Evolutionary conservation across 2,797 vertebrate genomes (phyloP).

Genomic region (Netta rufina): DNA sequence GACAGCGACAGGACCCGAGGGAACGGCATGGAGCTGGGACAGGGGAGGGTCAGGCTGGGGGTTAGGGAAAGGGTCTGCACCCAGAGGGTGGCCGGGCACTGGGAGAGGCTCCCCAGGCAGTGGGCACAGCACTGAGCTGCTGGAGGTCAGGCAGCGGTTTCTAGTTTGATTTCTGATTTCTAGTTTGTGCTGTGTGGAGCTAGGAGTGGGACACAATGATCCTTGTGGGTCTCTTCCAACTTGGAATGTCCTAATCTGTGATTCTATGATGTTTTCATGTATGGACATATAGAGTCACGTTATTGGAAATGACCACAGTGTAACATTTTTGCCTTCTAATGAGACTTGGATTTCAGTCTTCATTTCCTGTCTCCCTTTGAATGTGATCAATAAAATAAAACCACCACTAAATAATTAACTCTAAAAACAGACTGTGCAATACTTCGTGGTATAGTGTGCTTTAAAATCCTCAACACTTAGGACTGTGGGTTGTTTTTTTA

Average conservation of each 20-base stretch:
- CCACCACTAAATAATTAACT: not conserved
- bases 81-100: not conserved
- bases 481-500: not conserved
- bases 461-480: not conserved
- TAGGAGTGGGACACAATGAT: not conserved
- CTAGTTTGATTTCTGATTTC: not conserved
- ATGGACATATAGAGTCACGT: not conserved
- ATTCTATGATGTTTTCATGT: not conserved
- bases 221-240: not conserved
- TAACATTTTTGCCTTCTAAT: not conserved
- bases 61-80: not conserved
- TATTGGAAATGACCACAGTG: not conserved
- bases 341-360: not conserved
- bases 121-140: not conserved
- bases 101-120: not conserved
- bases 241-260: not conserved
- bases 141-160: not conserved
- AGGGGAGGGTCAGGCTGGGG: not conserved
- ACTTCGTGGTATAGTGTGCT: not conserved
- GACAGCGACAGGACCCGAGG: not conserved
- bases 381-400: not conserved
- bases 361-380: not conserved
- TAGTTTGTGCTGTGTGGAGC: not conserved
- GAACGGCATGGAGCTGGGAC: not conserved
- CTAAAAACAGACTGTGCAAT: not conserved